phyloP scores from a whole-genome alignment of 1,140 invertebrate species.

The Drepana arcuata region DNA sequence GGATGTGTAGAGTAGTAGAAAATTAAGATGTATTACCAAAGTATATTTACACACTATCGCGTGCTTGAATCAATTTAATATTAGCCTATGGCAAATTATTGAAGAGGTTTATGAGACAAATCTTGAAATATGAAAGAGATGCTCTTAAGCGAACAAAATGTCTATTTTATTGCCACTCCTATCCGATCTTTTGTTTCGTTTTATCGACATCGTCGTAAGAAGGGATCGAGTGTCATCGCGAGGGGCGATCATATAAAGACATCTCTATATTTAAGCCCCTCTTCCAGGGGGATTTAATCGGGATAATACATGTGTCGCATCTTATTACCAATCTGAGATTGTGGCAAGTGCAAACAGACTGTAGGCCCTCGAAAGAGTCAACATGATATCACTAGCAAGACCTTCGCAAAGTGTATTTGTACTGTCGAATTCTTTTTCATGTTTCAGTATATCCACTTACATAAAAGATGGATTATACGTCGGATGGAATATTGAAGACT shows the following conservation, averaged over 20 bases:
- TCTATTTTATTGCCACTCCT: neutral
- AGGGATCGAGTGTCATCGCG: neutral
- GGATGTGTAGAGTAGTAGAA: too few relatives aligned
- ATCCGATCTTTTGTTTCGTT: neutral
- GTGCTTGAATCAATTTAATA: too few relatives aligned
- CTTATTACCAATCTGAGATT: conserved; percentile 64
- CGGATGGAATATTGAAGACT: too few relatives aligned
- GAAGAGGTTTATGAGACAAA: too few relatives aligned
- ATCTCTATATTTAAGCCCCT: conserved; percentile 49
- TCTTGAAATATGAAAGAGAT: too few relatives aligned
- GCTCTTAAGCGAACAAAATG: too few relatives aligned
- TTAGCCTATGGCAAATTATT: too few relatives aligned
- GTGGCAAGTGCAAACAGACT: conserved; percentile 53
- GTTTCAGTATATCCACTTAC: conserved; percentile 24
- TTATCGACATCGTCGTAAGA: neutral
- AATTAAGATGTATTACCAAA: too few relatives aligned
- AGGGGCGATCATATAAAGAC: conserved; percentile 19
- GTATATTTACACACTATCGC: too few relatives aligned
- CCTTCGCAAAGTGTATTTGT: conserved; percentile 45
- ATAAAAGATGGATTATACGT: conserved; percentile 11
- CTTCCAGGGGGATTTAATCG: conserved; percentile 48
- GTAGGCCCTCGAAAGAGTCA: conserved; percentile 39
- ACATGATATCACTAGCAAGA: conserved; percentile 56
- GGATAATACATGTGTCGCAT: conserved; percentile 66
- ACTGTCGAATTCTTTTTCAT: conserved; percentile 41